A percentile compares a stretch with the other conserved stretches of the same genome.
Conservation (phyloP, 2,113 vertebrate species). For the Delphinapterus leucas region DNA sequence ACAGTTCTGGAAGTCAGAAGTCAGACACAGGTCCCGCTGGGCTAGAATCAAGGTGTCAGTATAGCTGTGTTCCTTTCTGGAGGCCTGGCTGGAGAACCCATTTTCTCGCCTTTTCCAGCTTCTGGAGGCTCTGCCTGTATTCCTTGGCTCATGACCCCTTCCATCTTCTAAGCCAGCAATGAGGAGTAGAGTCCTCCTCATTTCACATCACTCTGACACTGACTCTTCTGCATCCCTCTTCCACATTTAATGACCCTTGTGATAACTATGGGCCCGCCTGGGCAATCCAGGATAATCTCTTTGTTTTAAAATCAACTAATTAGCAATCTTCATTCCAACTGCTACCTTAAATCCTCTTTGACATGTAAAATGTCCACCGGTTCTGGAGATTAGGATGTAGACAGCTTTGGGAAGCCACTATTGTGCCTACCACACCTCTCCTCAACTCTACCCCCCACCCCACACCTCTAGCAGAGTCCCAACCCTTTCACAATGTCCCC, state of each 20-base stretch:
- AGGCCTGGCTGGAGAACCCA: background rate
- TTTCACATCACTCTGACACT: background rate
- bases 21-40: background rate
- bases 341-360: background rate
- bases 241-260: background rate
- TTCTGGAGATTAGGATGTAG: background rate
- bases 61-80: background rate
- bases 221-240: background rate
- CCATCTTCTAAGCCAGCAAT: background rate
- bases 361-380: background rate
- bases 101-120: background rate
- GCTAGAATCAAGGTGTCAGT: background rate
- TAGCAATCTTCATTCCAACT: background rate
- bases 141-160: background rate
- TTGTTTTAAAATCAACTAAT: constrained; percentile 45
- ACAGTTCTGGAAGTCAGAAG: background rate
- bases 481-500: background rate
- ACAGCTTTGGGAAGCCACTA: background rate
- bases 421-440: background rate
- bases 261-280: background rate
- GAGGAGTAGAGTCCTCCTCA: background rate
- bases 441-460: background rate
- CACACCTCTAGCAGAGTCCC: background rate
- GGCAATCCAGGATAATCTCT: constrained; percentile 6
- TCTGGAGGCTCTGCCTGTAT: background rate